Percentiles rank a stretch among this genome's conserved stretches.
phyloP scores from a whole-genome alignment of 2,888 invertebrate genomes.

The Ethmia dodecea region DNA sequence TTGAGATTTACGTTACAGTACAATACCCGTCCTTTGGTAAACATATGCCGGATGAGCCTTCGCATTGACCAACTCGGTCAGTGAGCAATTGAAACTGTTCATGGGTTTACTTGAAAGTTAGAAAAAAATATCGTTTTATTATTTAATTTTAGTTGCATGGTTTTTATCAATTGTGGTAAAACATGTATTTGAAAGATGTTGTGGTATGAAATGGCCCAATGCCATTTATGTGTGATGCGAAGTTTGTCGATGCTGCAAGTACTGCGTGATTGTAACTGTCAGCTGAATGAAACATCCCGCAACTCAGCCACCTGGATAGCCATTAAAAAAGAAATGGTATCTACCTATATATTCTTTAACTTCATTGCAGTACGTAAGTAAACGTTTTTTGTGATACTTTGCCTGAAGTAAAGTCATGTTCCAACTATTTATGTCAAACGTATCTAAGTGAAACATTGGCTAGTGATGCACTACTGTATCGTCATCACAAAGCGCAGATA shows the following conservation, averaged over 20 bases:
- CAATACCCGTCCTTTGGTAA: constrained; percentile 52
- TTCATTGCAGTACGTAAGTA: no score
- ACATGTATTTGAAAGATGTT: constrained; percentile 3
- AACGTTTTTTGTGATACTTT: no score
- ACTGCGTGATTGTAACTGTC: constrained; percentile 28
- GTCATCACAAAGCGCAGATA: constrained; percentile 18
- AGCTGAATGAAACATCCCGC: constrained; percentile 26
- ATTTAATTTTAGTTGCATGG: neutral
- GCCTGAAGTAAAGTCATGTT: no score
- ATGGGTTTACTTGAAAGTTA: constrained; percentile 8
- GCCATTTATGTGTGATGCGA: constrained; percentile 30
- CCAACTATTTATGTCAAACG: no score
- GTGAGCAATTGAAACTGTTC: constrained; percentile 8
- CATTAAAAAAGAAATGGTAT: constrained; percentile 36
- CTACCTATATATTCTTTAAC: constrained; percentile 10
- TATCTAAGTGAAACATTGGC: no score
- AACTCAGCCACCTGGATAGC: constrained; percentile 32
- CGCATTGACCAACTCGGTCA: constrained; percentile 17
- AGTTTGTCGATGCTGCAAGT: constrained; percentile 30
- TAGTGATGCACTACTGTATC: neutral
- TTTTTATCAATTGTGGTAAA: neutral
- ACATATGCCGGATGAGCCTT: constrained; percentile 51
- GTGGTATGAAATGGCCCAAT: constrained; percentile 27
- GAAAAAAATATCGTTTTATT: no score
- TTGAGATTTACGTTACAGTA: constrained; percentile 53